Base-by-base conservation (phyloP, 1,140 invertebrate genomes). In the Parapsyche elsis region DNA sequence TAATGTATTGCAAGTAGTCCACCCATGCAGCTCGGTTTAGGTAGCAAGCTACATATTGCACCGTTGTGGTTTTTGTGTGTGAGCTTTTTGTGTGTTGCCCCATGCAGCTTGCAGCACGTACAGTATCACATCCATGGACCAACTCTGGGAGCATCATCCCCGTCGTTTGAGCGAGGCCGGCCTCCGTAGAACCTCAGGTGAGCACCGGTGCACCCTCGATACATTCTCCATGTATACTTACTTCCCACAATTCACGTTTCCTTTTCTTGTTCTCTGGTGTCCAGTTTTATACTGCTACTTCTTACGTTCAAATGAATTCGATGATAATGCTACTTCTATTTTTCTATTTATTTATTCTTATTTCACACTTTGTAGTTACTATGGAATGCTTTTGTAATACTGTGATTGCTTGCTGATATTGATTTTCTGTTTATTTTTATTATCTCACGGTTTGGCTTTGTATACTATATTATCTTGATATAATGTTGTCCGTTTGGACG, bases 101-200 rank as follows among this genome's bases (percentile, higher is more conserved):
- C 85, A 86, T 89, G 88, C 90, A 92, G 92, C 91, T 85, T 89
- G 89, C 89, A 91, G 90, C 87, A 89, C 87, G 84, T 89, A 88
- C 86, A 88, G 87, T 85, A 86, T 90, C 87, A 91, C 90, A 76
- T 91, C 91, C 81, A 92, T 93, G 92, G 92, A 93, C 86, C 90
- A 90, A 83, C 89, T 93, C 74, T 93, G 92, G 91, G 92, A 93
- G 86, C 90, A 90, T 85, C 91, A 92, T 81, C 90, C 91, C 74
- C 91, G 91, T 83, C 90, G 91, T 84, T 89, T 93, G 84, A 93
- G 91, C 87, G 92, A 94, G 87, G 92, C 92, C 82, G 92, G 92
- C 83, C 88, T 93, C 71, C 90, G 92, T 84, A 89, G 92, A 86
- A 91, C 91, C 84, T 93, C 93, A 92, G 93, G 93, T 94, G 92